phyloP scores from a whole-genome alignment of 2,113 vertebrate genomes.

The Myxocyprinus asiaticus region DNA sequence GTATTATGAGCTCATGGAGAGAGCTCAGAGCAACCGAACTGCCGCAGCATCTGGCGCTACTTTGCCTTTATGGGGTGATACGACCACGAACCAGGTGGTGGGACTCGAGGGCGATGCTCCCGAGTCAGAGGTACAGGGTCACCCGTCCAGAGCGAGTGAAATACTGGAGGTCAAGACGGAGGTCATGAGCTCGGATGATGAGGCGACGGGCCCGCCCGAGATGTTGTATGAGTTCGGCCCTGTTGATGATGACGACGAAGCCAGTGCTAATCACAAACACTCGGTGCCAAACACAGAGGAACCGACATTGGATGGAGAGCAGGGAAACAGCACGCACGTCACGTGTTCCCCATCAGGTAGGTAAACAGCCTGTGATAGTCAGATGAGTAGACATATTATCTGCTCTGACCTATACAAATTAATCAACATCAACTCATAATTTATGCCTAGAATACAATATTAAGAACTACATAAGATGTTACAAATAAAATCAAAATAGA shows the following conservation, averaged over 20 bases:
- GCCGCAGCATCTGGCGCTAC: slow-evolving; percentile 73
- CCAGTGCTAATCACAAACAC: slow-evolving; percentile 76
- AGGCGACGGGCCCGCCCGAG: slow-evolving; percentile 67
- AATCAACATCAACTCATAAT: too few relatives aligned
- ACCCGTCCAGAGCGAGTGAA: slow-evolving; percentile 75
- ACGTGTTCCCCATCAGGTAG: slow-evolving; percentile 83
- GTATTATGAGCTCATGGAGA: slow-evolving; percentile 90
- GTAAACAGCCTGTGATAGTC: neutral
- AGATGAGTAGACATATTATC: too few relatives aligned
- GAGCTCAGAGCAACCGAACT: slow-evolving; percentile 81
- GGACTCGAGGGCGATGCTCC: slow-evolving; percentile 47
- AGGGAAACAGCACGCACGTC: slow-evolving; percentile 67
- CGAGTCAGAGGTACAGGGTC: slow-evolving; percentile 76
- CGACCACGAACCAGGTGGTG: slow-evolving; percentile 79
- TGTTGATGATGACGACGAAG: slow-evolving; percentile 66
- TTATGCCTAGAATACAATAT: too few relatives aligned
- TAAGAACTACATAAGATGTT: too few relatives aligned
- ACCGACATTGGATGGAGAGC: slow-evolving; percentile 61
- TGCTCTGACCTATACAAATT: too few relatives aligned
- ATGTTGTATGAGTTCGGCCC: slow-evolving; percentile 78
- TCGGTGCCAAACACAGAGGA: slow-evolving; percentile 63
- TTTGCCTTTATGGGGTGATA: slow-evolving; percentile 64
- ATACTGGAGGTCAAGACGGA: slow-evolving; percentile 84
- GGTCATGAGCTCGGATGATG: slow-evolving; percentile 79
- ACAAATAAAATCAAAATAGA: too few relatives aligned